phyloP scores from a whole-genome alignment of 2,797 vertebrate genomes.

The Lithobates pipiens region DNA sequence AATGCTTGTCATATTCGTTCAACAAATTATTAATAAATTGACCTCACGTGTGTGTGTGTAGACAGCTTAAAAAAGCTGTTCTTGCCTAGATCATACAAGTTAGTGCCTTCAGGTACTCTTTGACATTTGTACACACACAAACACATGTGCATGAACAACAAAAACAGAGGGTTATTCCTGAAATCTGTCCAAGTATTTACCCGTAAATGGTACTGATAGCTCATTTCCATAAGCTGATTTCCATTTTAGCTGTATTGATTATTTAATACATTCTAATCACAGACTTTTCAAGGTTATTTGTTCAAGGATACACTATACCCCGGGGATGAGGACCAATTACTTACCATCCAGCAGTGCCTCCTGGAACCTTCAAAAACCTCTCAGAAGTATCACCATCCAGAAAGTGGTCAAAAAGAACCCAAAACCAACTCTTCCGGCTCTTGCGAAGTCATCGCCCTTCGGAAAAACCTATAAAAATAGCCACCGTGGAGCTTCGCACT shows the following conservation, averaged over 20 bases:
- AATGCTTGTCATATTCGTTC: too few relatives aligned
- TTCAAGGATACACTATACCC: not conserved
- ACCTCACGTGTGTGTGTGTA: too few relatives aligned
- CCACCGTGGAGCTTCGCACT: not conserved
- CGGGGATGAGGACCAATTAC: not conserved
- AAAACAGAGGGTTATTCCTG: too few relatives aligned
- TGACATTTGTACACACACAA: too few relatives aligned
- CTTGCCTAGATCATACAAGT: too few relatives aligned
- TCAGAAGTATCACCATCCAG: not conserved
- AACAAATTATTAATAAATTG: too few relatives aligned
- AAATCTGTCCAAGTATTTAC: too few relatives aligned
- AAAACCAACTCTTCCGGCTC: not conserved
- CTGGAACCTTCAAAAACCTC: too few relatives aligned
- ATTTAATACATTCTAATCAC: not conserved
- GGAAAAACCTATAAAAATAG: not conserved
- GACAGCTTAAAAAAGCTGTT: too few relatives aligned
- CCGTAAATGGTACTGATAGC: not conserved
- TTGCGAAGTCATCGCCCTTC: not conserved
- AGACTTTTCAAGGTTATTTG: not conserved
- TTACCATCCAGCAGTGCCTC: not conserved
- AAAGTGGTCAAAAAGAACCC: not conserved
- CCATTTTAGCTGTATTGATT: not conserved
- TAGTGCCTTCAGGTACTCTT: too few relatives aligned
- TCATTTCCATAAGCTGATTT: too few relatives aligned
- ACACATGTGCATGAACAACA: too few relatives aligned